A percentile compares a stretch with the other conserved stretches of the same genome.
These are phyloP conservation scores for Uromys caudimaculatus DNA, from an alignment of 2,797 vertebrate species.

Conservation along the genomic window DNA sequence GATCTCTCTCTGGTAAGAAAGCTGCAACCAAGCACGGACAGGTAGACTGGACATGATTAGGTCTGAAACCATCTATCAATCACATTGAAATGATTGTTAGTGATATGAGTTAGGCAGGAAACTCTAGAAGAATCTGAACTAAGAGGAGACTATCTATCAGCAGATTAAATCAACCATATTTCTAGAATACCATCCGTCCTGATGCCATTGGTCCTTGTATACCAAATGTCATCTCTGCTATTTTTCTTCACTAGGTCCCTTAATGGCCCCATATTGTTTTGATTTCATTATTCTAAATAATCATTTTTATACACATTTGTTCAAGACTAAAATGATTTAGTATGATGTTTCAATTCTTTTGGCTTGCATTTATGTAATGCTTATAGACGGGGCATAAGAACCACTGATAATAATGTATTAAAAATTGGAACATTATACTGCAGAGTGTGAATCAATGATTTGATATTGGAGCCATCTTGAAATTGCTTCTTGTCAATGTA, in stretches of 20 bases:
- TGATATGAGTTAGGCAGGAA: rapidly evolving
- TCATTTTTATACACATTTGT: background rate
- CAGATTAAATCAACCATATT: background rate
- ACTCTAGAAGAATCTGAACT: background rate
- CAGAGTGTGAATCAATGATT: background rate
- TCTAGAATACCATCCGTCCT: rapidly evolving
- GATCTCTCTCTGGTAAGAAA: background rate
- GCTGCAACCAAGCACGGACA: background rate
- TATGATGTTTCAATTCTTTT: background rate
- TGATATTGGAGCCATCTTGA: background rate
- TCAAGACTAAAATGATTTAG: background rate
- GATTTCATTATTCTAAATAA: background rate
- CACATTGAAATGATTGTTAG: background rate
- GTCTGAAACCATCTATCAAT: background rate
- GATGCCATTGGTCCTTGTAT: background rate
- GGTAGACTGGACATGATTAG: background rate
- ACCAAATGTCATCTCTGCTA: background rate
- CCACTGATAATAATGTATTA: background rate
- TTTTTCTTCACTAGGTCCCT: background rate
- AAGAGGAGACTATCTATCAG: rapidly evolving
- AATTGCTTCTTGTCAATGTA: background rate
- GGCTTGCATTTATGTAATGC: background rate
- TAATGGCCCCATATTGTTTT: background rate
- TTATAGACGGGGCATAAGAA: background rate
- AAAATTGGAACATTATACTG: background rate